These are phyloP conservation scores for Macrobrachium nipponense DNA, from an alignment of 1,140 invertebrate species.

Conservation along the genomic window DNA sequence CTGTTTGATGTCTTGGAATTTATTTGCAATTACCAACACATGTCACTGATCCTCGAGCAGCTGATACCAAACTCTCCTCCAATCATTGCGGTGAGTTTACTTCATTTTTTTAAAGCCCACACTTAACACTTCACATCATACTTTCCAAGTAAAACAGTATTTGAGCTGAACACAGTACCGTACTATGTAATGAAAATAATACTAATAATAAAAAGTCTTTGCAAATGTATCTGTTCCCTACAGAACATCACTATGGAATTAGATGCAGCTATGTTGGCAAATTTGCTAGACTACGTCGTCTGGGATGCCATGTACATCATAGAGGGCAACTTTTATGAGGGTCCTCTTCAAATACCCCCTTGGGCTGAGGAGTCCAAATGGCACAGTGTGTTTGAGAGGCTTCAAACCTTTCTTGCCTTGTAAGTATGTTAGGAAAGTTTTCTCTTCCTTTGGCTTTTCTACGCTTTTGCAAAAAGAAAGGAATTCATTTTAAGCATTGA, in stretches of 20 bases:
- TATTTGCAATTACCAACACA: conserved; percentile 4
- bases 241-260: conserved; percentile 38
- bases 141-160: no score
- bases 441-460: no score
- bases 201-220: no score
- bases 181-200: no score
- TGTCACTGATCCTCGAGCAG: conserved; percentile 4
- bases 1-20: conserved; percentile 23
- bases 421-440: not conserved
- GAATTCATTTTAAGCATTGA: no score
- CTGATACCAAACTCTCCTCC: conserved; percentile 7
- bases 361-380: conserved; percentile 21
- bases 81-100: conserved; percentile 6
- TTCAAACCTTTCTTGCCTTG: not conserved
- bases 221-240: not conserved
- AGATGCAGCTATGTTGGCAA: conserved; percentile 33
- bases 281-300: not conserved
- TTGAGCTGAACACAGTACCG: no score
- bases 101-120: not conserved
- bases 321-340: not conserved
- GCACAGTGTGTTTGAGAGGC: not conserved
- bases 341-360: not conserved
- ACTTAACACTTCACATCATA: not conserved
- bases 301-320: not conserved
- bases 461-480: no score